phyloP scores from a whole-genome alignment of 35 echinoderm and acorn worm species.

The Chiridota heheva region DNA sequence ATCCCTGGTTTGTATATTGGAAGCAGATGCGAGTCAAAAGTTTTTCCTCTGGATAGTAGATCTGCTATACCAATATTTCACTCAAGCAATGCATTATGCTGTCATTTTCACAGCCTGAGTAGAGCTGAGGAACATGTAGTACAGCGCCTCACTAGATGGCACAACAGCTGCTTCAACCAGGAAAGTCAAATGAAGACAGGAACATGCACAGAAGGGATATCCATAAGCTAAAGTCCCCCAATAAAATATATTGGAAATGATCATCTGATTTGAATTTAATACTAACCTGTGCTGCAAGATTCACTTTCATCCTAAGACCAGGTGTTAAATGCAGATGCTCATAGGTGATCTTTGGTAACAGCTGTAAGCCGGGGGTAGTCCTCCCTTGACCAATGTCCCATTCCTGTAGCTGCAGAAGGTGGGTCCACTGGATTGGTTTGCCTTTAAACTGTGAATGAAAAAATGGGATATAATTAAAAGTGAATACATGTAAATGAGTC shows the following conservation, averaged over 20 bases:
- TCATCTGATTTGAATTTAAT: background rate
- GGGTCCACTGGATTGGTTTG: conserved; percentile 16
- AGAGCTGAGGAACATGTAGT: no score
- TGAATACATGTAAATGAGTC: background rate
- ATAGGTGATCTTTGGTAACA: background rate
- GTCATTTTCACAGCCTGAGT: no score
- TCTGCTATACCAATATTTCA: no score
- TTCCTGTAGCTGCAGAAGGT: background rate
- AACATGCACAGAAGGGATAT: no score
- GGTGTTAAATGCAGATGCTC: conserved; percentile 43
- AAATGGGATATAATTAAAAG: background rate
- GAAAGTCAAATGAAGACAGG: no score
- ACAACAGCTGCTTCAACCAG: no score
- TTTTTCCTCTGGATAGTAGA: no score
- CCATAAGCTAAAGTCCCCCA: no score
- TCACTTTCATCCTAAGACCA: conserved; percentile 23
- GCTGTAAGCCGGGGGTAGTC: background rate
- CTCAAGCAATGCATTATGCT: no score
- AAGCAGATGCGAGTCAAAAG: no score
- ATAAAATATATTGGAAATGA: background rate
- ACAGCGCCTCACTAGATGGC: no score
- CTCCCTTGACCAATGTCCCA: background rate
- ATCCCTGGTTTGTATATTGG: no score
- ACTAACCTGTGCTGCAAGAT: conserved; percentile 41
- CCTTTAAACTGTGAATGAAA: background rate